A percentile compares a stretch with the other conserved stretches of the same genome.
These are phyloP conservation scores for Orussus abietinus DNA, from an alignment of 1,140 invertebrate species.

Conservation along the genomic window DNA sequence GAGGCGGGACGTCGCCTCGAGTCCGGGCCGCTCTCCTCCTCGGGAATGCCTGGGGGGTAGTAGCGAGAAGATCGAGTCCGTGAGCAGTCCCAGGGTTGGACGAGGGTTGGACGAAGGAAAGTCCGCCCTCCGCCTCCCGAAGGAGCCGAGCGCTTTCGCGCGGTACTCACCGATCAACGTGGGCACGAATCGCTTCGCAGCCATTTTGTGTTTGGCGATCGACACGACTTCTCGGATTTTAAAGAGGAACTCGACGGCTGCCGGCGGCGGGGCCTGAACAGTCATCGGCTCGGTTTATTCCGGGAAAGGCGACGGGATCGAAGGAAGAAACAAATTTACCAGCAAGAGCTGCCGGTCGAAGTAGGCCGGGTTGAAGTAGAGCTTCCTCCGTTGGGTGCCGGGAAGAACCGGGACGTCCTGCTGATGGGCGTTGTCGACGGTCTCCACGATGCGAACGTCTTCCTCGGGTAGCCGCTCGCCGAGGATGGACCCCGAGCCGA, in stretches of 20 bases:
- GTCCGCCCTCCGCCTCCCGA: no score
- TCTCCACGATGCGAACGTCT: constrained; percentile 79
- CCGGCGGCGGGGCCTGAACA: constrained; percentile 76
- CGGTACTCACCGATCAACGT: constrained; percentile 58
- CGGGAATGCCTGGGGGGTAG: constrained; percentile 74
- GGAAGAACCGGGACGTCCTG: constrained; percentile 41
- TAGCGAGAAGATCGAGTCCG: no score
- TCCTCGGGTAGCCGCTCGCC: constrained; percentile 73
- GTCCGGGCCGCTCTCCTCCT: constrained; percentile 61
- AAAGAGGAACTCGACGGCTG: constrained; percentile 77
- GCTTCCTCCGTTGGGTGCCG: constrained; percentile 66
- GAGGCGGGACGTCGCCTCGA: constrained; percentile 39
- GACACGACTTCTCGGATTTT: constrained; percentile 86
- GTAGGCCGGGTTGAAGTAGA: constrained; percentile 85
- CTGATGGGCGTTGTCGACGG: constrained; percentile 63
- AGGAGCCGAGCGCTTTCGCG: no score
- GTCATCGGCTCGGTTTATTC: constrained; percentile 23
- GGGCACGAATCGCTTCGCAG: constrained; percentile 73
- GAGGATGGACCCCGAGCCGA: constrained; percentile 50
- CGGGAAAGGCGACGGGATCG: constrained; percentile 5
- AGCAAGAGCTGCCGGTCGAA: constrained; percentile 79
- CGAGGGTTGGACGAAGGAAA: no score
- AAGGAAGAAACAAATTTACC: constrained; percentile 52
- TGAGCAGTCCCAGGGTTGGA: no score
- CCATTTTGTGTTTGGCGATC: constrained; percentile 83